Conservation (phyloP, 2,797 vertebrate genomes). For the Ptychadena robeensis region DNA sequence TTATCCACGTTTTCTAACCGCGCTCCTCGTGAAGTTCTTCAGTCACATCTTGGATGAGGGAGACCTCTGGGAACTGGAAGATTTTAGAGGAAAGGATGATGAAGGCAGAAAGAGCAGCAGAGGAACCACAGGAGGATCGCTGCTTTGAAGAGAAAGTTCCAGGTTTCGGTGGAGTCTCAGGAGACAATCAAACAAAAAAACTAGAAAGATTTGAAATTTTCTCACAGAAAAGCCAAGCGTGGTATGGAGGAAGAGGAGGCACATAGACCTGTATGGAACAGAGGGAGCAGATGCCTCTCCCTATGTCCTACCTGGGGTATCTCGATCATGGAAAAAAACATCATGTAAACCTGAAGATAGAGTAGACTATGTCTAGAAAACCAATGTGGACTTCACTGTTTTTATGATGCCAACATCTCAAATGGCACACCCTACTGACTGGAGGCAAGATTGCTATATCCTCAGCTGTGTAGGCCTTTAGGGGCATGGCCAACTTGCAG, state of each 20-base stretch:
- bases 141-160: constrained; percentile 1
- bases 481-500: background rate
- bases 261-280: background rate
- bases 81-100: background rate
- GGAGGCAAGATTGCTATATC: background rate
- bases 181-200: background rate
- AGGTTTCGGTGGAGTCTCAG: background rate
- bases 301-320: too few species aligned
- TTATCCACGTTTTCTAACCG: background rate
- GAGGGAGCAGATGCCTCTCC: too few species aligned
- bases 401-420: background rate
- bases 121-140: background rate
- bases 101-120: background rate
- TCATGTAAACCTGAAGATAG: background rate
- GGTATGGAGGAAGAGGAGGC: background rate
- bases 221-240: background rate
- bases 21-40: background rate
- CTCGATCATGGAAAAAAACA: too few species aligned
- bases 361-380: too few species aligned
- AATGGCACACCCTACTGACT: background rate
- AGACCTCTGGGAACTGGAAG: constrained; percentile 16
- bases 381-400: too few species aligned
- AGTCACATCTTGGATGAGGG: background rate
- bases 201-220: background rate
- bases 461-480: background rate